Evolutionary conservation across 2,113 vertebrate species (phyloP), one percentile per base, ranked within the genome.

Genomic region (Trematocara unimaculatum): DNA sequence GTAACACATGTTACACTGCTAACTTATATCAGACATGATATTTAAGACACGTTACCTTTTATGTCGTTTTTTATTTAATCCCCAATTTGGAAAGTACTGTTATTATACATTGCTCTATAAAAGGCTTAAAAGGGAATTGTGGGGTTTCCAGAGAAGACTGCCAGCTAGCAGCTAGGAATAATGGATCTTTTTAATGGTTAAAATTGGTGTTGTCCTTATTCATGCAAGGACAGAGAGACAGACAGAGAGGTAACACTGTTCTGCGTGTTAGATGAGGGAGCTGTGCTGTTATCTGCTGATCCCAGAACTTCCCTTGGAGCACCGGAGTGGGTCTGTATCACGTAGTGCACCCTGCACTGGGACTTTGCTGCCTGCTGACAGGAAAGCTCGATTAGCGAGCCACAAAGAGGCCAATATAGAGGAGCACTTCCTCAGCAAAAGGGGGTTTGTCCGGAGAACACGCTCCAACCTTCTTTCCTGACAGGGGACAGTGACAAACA

Each of bases 301-400:
- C 96, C 94, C 98, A 98, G 97, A 97, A 97, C 97, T 98, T 98
- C 97, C 97, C 95, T 93, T 92, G 96, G 96, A 96, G 96, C 96
- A 89, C 95, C 94, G 93, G 96, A 97, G 96, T 95, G 94, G 93
- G 94, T 88, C 94, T 90, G 54, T 96, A 96, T 97, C 96, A 93
- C 91, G 64, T 90, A 96, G 94, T 93, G 94, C 93, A 95, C 92
- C 88, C 85, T 18, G 88, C 86, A 91, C 86, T 86, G 89, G 96
- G 94, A 89, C 81, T 1, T 53, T 85, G 94, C 95, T 95, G 95
- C 87, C 84, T 93, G 96, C 97, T 96, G 94, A 97, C 96, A 97
- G 97, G 97, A 98, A 98, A 94, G 94, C 94, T 96, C 94, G 94
- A 96, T 97, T 94, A 96, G 97, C 90, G 91, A 84, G 87, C 94